A percentile compares a stretch with the other conserved stretches of the same genome.
Evolutionary conservation across 2,888 invertebrate species (phyloP).

Genomic region (Uropetala carovei): DNA sequence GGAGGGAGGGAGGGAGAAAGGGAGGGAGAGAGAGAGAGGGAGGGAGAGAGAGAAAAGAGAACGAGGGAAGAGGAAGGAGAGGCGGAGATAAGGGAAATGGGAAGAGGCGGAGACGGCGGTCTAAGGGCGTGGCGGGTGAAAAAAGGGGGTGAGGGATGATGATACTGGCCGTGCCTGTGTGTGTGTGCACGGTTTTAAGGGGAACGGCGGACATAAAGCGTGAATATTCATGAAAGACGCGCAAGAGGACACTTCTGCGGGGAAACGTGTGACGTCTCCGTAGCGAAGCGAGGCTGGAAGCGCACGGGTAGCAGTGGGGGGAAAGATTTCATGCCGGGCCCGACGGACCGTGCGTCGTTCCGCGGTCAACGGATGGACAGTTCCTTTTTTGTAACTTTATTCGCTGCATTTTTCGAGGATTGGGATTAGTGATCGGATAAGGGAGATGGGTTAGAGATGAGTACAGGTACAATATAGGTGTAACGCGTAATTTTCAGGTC

Average conservation of each 20-base stretch:
- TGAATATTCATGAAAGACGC: slow-evolving; percentile 55
- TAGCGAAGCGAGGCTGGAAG: no score
- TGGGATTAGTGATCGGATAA: background rate
- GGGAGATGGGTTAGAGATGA: no score
- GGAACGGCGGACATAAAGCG: background rate
- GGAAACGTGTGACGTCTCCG: background rate
- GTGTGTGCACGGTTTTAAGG: background rate
- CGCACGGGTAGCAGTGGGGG: background rate
- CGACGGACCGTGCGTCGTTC: background rate
- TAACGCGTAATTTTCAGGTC: no score
- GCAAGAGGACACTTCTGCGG: background rate
- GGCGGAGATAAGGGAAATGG: background rate
- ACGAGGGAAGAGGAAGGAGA: slow-evolving; percentile 9
- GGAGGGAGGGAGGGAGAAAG: no score
- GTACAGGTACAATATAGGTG: no score
- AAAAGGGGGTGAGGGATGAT: background rate
- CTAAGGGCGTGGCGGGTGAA: slow-evolving; percentile 23
- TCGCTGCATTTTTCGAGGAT: background rate
- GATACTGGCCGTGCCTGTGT: background rate
- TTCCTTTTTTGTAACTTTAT: background rate
- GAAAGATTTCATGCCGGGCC: background rate
- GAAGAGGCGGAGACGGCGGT: background rate
- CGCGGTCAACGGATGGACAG: background rate
- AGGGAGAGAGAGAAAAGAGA: slow-evolving; percentile 23
- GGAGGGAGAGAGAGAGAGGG: background rate